Conservation (phyloP, 2,113 vertebrate genomes). For the Haemorhous mexicanus region DNA sequence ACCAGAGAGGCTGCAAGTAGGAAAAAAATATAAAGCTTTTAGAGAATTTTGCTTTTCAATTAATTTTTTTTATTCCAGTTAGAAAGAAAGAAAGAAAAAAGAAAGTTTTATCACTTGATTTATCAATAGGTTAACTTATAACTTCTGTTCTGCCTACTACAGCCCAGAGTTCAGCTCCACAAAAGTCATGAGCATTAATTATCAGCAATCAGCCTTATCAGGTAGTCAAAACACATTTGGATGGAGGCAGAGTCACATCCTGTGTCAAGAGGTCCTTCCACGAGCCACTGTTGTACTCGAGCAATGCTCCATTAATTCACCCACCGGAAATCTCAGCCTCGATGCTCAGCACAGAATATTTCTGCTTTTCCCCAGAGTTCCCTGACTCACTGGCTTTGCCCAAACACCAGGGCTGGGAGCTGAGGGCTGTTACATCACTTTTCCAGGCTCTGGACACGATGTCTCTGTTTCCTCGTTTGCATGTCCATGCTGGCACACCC, state of each 20-base stretch:
- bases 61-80: not conserved
- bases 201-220: not conserved
- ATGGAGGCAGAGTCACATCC: not conserved
- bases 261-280: not conserved
- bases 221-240: not conserved
- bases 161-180: not conserved
- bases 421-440: not conserved
- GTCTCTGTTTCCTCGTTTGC: not conserved
- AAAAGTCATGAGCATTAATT: not conserved
- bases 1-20: not conserved
- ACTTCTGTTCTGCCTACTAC: not conserved
- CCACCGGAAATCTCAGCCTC: not conserved
- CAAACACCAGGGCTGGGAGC: not conserved
- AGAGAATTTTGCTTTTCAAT: not conserved
- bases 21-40: not conserved
- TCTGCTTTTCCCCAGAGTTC: not conserved
- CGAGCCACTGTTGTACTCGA: not conserved
- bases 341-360: rapidly evolving
- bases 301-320: not conserved
- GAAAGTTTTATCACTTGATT: not conserved
- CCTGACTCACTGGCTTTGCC: not conserved
- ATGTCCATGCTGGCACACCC: not conserved
- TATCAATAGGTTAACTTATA: not conserved
- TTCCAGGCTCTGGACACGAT: not conserved
- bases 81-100: rapidly evolving